Evolutionary conservation across 2,113 vertebrate genomes (phyloP), one percentile per base, ranked within the genome.

Genomic region (Ciconia maguari): DNA sequence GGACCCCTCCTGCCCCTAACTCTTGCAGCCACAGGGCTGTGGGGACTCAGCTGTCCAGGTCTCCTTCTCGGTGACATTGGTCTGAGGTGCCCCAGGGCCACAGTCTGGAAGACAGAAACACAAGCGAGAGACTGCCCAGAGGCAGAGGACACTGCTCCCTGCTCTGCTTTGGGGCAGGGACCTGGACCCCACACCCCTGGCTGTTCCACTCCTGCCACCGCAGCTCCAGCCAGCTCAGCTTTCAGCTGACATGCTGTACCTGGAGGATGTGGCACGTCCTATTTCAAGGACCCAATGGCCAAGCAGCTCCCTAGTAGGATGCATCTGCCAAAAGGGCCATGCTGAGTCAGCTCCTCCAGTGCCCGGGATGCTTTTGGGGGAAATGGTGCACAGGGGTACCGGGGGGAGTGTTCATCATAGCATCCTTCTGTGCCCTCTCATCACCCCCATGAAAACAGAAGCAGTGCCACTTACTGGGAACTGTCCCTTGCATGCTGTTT

Each of bases 381-480:
- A 70, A 80, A 64, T 5, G 11, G 64, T 0, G 0, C 7, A 27
- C 0, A 5, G 32, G 34, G 34, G 72, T 52, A 30, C 10, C 6
- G 8, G 27, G 20, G 32, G 38, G n/a, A 78, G 6, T 1, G 1
- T 36, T 68, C 21, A 3, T 51, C 1, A 0, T 7, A 64, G 64
- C 44, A 42, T 38, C 34, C 34, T 78, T 32, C 55, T 78, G 75
- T 62, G 70, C 65, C 51, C 5, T 6, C 17, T 87, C 54, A 46
- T 42, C n/a, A 30, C 7, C 11, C 65, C 24, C 70, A 62, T 0
- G 36, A 14, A 57, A 70, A 89, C 0, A 4, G 46, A 44, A 38
- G 36, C 1, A 1, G 55, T 57, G 61, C 14, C 57, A 83, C 83
- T 89, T 88, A 93, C 83, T 21, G 48, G 6, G 16, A 68, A 1